These are phyloP conservation scores for Hippasteria phrygiana DNA, from an alignment of 53 echinoderm and acorn worm genomes.

Conservation along the genomic window DNA sequence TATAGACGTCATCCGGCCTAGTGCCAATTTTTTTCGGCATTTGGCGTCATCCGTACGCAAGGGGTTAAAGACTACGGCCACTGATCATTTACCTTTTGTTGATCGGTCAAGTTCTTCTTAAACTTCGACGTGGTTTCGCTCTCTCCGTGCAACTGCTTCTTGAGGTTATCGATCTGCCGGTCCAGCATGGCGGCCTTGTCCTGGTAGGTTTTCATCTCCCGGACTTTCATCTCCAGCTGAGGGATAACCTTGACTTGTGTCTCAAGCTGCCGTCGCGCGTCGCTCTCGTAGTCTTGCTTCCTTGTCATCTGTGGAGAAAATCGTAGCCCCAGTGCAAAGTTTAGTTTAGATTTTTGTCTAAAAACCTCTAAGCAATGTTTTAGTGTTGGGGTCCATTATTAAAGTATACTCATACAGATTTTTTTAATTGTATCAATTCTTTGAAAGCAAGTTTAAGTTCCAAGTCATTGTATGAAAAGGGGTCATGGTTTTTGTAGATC, in stretches of 20 bases:
- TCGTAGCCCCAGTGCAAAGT: background rate
- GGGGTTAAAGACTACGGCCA: background rate
- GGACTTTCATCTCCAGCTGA: constrained; percentile 70
- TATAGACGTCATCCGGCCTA: too few species aligned
- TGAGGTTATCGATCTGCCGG: constrained; percentile 82
- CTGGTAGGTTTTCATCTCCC: constrained; percentile 77
- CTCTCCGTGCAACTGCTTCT: constrained; percentile 90
- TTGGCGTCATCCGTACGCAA: too few species aligned
- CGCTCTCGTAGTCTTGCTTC: constrained; percentile 73
- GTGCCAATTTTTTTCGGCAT: too few species aligned
- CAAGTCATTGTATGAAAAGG: too few species aligned
- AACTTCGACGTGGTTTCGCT: constrained; percentile 63
- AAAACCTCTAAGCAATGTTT: too few species aligned
- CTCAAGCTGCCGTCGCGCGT: constrained; percentile 64
- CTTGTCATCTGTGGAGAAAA: constrained; percentile 61
- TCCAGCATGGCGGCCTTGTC: constrained; percentile 83
- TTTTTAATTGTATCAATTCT: too few species aligned
- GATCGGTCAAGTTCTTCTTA: constrained; percentile 81
- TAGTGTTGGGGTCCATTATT: too few species aligned
- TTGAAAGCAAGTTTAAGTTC: too few species aligned
- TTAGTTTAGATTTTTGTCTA: too few species aligned
- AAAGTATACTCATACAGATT: too few species aligned
- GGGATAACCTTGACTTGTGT: constrained; percentile 65
- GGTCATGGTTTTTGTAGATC: too few species aligned
- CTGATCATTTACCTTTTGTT: constrained; percentile 83